Evolutionary conservation across 2,113 vertebrate species (phyloP).

Genomic region (Setophaga kirtlandii): DNA sequence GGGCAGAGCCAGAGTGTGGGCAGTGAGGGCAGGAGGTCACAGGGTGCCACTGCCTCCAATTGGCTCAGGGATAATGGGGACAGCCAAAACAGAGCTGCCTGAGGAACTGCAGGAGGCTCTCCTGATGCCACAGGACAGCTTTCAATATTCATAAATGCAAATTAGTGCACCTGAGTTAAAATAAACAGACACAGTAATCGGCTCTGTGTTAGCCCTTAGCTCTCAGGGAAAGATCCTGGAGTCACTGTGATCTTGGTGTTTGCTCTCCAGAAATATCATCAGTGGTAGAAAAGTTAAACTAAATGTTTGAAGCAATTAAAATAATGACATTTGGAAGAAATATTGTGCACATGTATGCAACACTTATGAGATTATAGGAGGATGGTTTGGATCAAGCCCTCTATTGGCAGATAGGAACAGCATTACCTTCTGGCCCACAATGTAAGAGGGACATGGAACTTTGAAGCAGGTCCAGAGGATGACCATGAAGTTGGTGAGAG

Average conservation of each 20-base stretch:
- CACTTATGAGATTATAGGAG: not conserved
- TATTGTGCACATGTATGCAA: rapidly evolving
- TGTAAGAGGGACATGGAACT: not conserved
- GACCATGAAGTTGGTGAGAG: rapidly evolving
- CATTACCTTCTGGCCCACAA: not conserved
- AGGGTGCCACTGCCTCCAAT: not conserved
- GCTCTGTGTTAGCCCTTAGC: not conserved
- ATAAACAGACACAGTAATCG: rapidly evolving
- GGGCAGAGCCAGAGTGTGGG: rapidly evolving
- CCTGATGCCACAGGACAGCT: not conserved
- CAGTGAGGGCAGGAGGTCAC: rapidly evolving
- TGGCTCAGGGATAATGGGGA: not conserved
- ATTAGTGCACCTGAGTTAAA: not conserved
- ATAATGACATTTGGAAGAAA: not conserved
- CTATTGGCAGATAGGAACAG: not conserved
- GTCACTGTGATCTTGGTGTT: not conserved
- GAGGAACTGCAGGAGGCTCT: not conserved
- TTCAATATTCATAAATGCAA: not conserved
- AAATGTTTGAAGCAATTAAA: not conserved
- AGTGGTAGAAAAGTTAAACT: not conserved
- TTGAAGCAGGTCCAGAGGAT: not conserved
- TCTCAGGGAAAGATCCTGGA: not conserved
- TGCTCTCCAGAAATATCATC: not conserved
- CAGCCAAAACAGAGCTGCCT: not conserved
- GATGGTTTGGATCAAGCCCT: not conserved